Evolutionary conservation across 2,888 invertebrate species (phyloP), one percentile per base, ranked within the genome.

Genomic region (Teinopalpus imperialis): DNA sequence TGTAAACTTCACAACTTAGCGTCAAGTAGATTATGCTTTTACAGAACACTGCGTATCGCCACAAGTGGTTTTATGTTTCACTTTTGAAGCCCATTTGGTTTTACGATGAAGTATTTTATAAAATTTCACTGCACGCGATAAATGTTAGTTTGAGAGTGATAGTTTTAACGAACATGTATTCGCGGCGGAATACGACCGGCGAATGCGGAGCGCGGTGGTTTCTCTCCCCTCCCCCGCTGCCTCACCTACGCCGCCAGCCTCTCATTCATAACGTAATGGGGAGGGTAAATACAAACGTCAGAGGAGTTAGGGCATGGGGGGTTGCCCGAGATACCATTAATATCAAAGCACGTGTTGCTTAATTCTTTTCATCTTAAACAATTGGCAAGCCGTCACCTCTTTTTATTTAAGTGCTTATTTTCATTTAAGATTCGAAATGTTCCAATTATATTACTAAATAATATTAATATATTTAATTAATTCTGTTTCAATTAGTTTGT

Each of bases 1-100:
- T 58, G 54, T 55, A 59, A 65, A 63, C 56, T 57, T 55, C 55
- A 63, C 48, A 70, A 73, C 68, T 69, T 59, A 63, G 66, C 68
- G 62, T 66, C 60, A 57, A 55, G 56, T 53, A 61, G 63, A 62
- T 52, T 58, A 53, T 36, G 61, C 54, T 63, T 58, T 74, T 69
- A 74, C 69, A 68, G 67, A 70, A 58, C 81, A 81, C 81, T 68
- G 71, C 69, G 70, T 71, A 72, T 69, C 66, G 75, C 71, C 80
- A 83, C 81, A 72, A 74, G 72, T 7, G 26, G 37, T 35, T 77
- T 79, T 67, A 75, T 58, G 75, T 81, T 81, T 76, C 87, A 88
- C 87, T 83, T 67, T 81, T 67, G 68, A 71, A 63, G 78, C 74
- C 71, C 81, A 83, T 86, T 83, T 81, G 85, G 78, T 81, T 77